phyloP scores from a whole-genome alignment of 2,797 vertebrate genomes.

The Neostethus bicornis region DNA sequence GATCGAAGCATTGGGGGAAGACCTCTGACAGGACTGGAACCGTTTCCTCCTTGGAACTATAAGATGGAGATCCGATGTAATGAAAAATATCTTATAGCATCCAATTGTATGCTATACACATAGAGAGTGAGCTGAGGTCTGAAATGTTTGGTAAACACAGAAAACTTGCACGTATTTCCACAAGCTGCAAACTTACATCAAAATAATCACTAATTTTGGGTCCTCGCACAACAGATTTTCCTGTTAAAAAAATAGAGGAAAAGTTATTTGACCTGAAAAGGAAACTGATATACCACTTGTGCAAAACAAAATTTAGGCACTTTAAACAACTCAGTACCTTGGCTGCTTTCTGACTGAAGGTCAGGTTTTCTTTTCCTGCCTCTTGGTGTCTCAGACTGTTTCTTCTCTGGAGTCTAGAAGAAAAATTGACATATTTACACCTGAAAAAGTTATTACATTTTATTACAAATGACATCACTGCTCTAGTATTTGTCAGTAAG shows the following conservation, averaged over 20 bases:
- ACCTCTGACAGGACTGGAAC: conserved; percentile 95
- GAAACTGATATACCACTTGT: conserved; percentile 11
- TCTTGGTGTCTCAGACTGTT: conserved; percentile 91
- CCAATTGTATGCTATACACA: conserved; percentile 5
- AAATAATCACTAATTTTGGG: conserved; percentile 99
- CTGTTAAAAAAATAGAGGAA: conserved; percentile 70
- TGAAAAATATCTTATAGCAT: conserved; percentile 14
- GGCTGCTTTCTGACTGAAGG: conserved; percentile 95
- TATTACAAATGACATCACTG: not conserved
- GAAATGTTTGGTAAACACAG: conserved; percentile 4
- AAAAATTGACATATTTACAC: not conserved
- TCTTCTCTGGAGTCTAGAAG: conserved; percentile 95
- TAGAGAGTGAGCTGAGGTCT: not conserved
- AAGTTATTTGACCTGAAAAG: conserved; percentile 2
- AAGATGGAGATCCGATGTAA: conserved; percentile 23
- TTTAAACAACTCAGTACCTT: conserved; percentile 82
- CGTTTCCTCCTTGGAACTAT: conserved; percentile 97
- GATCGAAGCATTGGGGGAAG: conserved; percentile 92
- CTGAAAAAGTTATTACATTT: not conserved
- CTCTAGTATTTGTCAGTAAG: not conserved
- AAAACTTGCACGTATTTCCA: conserved; percentile 1
- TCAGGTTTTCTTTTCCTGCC: conserved; percentile 98
- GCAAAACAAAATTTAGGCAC: not conserved
- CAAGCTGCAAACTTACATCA: conserved; percentile 85
- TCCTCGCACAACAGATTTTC: conserved; percentile 91